Percentiles rank a stretch among this genome's conserved stretches.
phyloP scores from a whole-genome alignment of 2,888 invertebrate genomes.

The Noctua janthina region DNA sequence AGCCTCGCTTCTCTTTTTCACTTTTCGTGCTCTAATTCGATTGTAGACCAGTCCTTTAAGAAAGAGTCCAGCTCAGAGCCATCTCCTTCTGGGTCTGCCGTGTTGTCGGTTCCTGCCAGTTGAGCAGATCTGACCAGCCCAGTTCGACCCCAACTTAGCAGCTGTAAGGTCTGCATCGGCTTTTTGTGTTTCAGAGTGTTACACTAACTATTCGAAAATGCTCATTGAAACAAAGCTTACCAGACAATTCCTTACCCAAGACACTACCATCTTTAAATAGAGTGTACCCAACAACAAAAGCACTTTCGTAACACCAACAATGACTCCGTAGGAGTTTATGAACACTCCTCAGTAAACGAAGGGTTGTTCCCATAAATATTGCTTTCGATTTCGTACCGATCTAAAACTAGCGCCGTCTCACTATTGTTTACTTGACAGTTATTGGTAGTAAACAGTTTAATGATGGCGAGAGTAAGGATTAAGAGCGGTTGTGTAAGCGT shows the following conservation, averaged over 20 bases:
- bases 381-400: constrained; percentile 69
- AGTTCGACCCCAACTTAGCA: no score
- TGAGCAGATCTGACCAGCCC: no score
- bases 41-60: no score
- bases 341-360: constrained; percentile 39
- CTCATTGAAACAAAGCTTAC: background rate
- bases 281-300: constrained; percentile 1
- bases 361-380: constrained; percentile 65
- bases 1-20: no score
- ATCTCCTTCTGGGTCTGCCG: no score
- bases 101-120: no score
- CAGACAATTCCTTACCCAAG: background rate
- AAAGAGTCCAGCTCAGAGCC: no score
- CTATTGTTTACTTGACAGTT: constrained; percentile 62
- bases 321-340: constrained; percentile 46
- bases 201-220: background rate
- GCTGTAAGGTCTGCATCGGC: no score
- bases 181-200: no score
- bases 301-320: constrained; percentile 43
- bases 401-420: constrained; percentile 50
- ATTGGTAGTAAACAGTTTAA: constrained; percentile 59
- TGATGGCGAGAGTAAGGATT: constrained; percentile 40
- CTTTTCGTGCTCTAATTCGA: no score
- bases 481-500: constrained; percentile 41
- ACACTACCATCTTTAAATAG: constrained; percentile 19